phyloP scores from a whole-genome alignment of 1,140 invertebrate genomes.

The Pseudomyrmex sp. region DNA sequence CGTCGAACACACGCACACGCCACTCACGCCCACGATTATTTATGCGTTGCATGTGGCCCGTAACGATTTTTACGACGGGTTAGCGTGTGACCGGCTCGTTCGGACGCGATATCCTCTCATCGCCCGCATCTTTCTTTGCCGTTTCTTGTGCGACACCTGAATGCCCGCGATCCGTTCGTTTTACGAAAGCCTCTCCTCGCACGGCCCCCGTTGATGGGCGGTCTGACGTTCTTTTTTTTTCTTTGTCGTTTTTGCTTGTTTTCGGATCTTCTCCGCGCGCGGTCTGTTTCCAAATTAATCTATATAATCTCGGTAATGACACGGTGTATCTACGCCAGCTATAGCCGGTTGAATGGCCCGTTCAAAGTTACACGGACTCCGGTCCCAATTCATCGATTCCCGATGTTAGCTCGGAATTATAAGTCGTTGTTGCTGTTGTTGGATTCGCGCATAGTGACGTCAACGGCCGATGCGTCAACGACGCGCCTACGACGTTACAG shows the following conservation, averaged over 20 bases:
- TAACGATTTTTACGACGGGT: constrained; percentile 39
- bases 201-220: constrained; percentile 11
- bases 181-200: neutral
- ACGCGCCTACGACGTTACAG: neutral
- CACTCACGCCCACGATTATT: constrained; percentile 43
- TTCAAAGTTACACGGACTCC: constrained; percentile 39
- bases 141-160: constrained; percentile 18
- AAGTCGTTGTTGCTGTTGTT: constrained; percentile 36
- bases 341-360: constrained; percentile 37
- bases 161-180: constrained; percentile 15
- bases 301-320: constrained; percentile 55
- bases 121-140: neutral
- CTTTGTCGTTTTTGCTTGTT: neutral
- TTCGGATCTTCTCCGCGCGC: neutral
- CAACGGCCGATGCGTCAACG: neutral
- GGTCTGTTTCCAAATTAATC: constrained; percentile 47
- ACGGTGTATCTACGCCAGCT: constrained; percentile 20
- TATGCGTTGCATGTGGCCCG: constrained; percentile 52
- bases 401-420: neutral
- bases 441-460: constrained; percentile 31
- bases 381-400: constrained; percentile 44
- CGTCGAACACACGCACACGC: neutral
- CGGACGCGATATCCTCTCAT: neutral
- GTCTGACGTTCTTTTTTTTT: neutral
- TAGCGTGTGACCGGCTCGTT: constrained; percentile 29